Evolutionary conservation across 2,888 invertebrate species (phyloP).

Genomic region (Mycalesis mineus): DNA sequence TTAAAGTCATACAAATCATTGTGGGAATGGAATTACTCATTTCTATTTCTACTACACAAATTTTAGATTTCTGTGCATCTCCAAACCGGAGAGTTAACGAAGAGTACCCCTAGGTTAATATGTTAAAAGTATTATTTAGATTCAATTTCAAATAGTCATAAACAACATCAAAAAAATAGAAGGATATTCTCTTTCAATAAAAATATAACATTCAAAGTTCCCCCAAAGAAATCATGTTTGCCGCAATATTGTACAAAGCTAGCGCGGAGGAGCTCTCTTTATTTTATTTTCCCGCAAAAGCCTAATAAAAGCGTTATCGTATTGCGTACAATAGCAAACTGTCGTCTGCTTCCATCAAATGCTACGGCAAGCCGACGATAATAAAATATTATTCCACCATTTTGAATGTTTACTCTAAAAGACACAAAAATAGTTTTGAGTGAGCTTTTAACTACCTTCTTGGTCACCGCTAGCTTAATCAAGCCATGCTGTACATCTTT

Average conservation of each 20-base stretch:
- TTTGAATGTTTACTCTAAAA: neutral
- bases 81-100: too few relatives aligned
- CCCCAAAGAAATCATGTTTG: slow-evolving; percentile 24
- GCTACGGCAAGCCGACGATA: slow-evolving; percentile 37
- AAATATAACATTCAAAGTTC: neutral
- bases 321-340: slow-evolving; percentile 64
- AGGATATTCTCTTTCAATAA: neutral
- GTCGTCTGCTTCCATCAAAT: slow-evolving; percentile 69
- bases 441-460: too few relatives aligned
- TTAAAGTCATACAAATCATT: too few relatives aligned
- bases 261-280: slow-evolving; percentile 25
- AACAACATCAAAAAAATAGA: neutral
- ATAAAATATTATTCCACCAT: neutral
- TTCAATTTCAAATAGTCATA: neutral
- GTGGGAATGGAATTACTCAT: too few relatives aligned
- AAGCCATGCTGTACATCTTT: too few relatives aligned
- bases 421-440: neutral
- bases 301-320: slow-evolving; percentile 73
- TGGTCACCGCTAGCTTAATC: too few relatives aligned
- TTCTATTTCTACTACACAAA: too few relatives aligned
- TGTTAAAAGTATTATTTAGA: too few relatives aligned
- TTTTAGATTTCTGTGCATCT: too few relatives aligned
- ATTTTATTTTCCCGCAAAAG: slow-evolving; percentile 40
- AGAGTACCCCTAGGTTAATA: too few relatives aligned
- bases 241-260: slow-evolving; percentile 24